Percentiles rank a stretch among this genome's conserved stretches.
These are phyloP conservation scores for Miniopterus natalensis DNA, from an alignment of 2,113 vertebrate species.

Conservation along the genomic window DNA sequence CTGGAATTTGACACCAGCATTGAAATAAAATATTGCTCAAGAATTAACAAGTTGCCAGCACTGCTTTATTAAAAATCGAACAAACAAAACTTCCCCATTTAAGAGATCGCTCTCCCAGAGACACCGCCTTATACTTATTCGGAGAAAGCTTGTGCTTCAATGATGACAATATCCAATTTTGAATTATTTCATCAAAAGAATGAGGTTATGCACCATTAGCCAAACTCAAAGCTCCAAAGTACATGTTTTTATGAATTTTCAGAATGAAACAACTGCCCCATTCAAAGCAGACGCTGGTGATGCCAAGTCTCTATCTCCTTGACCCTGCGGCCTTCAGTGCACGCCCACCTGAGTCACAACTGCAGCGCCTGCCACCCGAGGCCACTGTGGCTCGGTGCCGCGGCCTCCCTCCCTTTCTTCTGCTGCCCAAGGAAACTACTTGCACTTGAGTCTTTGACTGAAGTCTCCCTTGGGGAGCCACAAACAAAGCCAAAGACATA, in stretches of 20 bases:
- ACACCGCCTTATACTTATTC: not conserved
- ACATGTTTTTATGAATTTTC: not conserved
- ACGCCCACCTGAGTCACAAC: not conserved
- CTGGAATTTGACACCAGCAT: not conserved
- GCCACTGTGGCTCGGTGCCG: not conserved
- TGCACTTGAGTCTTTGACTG: not conserved
- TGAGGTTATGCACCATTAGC: not conserved
- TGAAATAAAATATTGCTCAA: not conserved
- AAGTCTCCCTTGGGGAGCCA: not conserved
- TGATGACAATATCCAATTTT: not conserved
- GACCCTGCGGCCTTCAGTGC: not conserved
- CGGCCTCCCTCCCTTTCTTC: not conserved
- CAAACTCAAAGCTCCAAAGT: not conserved
- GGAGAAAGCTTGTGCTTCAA: not conserved
- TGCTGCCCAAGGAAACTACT: not conserved
- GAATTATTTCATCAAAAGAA: conserved; percentile 34
- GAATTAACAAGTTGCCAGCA: not conserved
- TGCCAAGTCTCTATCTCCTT: rapidly evolving
- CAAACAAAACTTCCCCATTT: not conserved
- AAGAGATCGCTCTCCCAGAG: not conserved
- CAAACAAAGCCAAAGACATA: not conserved
- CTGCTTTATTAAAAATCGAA: not conserved
- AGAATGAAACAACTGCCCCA: not conserved
- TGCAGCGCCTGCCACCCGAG: no score
- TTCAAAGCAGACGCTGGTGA: not conserved